A percentile compares a stretch with the other conserved stretches of the same genome.
These are phyloP conservation scores for Sinodicranocentrus sp. DNA, from an alignment of 2,888 invertebrate genomes.

Conservation along the genomic window DNA sequence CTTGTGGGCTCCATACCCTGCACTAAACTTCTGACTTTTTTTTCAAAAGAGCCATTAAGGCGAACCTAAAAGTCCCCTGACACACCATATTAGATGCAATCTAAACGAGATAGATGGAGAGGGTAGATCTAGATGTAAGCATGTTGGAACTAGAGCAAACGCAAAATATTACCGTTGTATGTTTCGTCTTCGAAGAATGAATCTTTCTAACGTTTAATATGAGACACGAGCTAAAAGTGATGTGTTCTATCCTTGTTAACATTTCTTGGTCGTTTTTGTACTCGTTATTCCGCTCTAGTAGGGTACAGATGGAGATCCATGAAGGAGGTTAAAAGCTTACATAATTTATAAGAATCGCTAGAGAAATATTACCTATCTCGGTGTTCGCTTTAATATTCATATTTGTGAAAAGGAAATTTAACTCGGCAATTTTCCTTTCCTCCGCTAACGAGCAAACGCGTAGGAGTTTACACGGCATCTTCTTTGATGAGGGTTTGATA, in stretches of 20 bases:
- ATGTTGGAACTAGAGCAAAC: not conserved
- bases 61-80: conserved; percentile 56
- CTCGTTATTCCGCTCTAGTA: too few species aligned
- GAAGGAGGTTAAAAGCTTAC: conserved; percentile 52
- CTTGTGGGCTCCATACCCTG: not conserved
- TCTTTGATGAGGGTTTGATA: conserved; percentile 3
- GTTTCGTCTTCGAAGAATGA: not conserved
- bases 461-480: not conserved
- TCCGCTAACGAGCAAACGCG: conserved; percentile 36
- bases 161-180: too few species aligned
- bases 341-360: conserved; percentile 46
- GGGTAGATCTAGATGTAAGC: too few species aligned
- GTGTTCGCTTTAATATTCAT: conserved; percentile 1
- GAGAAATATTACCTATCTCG: not conserved
- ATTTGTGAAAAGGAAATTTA: conserved; percentile 12
- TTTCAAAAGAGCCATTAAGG: conserved; percentile 45
- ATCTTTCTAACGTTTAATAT: conserved; percentile 28
- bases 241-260: too few species aligned
- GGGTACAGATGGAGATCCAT: too few species aligned
- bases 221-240: conserved; percentile 21
- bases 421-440: not conserved
- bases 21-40: not conserved
- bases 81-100: conserved; percentile 62
- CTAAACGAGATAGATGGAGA: conserved; percentile 61
- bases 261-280: too few species aligned